Base-by-base conservation (phyloP, 2,797 vertebrate genomes). In the Muscicapa striata region DNA sequence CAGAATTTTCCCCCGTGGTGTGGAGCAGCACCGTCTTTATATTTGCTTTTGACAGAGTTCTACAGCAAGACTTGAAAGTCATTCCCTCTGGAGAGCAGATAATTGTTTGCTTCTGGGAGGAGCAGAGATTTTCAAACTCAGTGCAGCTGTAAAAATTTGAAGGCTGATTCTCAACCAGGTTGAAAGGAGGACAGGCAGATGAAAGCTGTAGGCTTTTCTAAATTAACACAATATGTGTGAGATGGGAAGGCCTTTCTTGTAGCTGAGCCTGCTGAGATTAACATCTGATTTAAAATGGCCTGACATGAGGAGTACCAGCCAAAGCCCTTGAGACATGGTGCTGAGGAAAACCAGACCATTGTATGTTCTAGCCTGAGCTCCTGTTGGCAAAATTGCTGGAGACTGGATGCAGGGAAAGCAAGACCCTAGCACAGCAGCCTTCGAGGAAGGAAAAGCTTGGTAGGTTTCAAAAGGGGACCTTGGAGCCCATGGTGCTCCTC, bases 11-110 rank as follows among this genome's bases (percentile, higher is more conserved):
- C 61, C 74, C 22, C 29, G 9, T 7, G n/a, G 58, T 83, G 66
- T 18, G 20, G 49, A 94, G 68, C 40, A 73, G 81, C 26, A 34
- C 57, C 15, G 19, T 68, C 84, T 92, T 90, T 93, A 29, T 80
- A 61, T 89, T 96, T 97, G 87, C 89, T 92, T 97, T 93, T 94
- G 89, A 89, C 62, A 72, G 46, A 84, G 57, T 73, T 95, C 94
- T 84, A 57, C 20, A 77, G 82, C 30, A 76, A 72, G 67, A 63
- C 68, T 93, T 93, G 80, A 72, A 96, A 96, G 85, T 84, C 36
- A 32, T 48, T 93, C 54, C 43, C 74, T 70, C 68, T 89, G 70
- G 87, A 86, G 41, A 74, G 45, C 3, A 1, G 67, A 34, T 91
- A 91, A 88, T 86, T 96, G 63, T 94, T 94, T 93, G 84, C 92